These are phyloP conservation scores for Mya arenaria DNA, from an alignment of 1,140 invertebrate species.

Conservation along the genomic window DNA sequence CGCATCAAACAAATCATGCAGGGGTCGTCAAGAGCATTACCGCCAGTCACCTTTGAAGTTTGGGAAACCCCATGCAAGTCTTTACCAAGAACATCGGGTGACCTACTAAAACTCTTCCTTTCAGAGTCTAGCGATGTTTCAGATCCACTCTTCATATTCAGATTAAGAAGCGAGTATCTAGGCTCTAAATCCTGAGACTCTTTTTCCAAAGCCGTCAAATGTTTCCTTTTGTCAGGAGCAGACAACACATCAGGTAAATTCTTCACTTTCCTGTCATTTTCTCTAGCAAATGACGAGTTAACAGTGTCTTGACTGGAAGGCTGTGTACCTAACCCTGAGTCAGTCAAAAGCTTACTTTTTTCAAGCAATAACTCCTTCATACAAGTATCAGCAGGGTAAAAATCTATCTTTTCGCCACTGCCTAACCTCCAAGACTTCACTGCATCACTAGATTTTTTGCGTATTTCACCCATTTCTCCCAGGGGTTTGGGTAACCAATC, in stretches of 20 bases:
- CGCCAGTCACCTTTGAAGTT: too few relatives aligned
- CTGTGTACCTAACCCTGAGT: conserved; percentile 24
- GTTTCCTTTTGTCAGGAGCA: not conserved
- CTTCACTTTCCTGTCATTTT: not conserved
- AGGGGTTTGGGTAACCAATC: conserved; percentile 62
- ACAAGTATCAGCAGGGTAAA: not conserved
- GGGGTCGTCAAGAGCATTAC: conserved; percentile 32
- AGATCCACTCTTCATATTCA: not conserved
- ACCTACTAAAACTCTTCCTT: too few relatives aligned
- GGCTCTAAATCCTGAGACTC: not conserved
- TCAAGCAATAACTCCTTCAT: not conserved
- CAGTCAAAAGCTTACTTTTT: not conserved
- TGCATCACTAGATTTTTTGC: too few relatives aligned
- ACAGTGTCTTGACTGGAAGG: conserved; percentile 22
- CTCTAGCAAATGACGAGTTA: not conserved
- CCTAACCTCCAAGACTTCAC: too few relatives aligned
- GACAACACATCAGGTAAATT: not conserved
- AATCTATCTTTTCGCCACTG: too few relatives aligned
- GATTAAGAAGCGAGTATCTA: not conserved
- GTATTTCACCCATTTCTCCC: too few relatives aligned
- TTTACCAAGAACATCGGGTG: not conserved
- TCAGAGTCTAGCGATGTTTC: not conserved
- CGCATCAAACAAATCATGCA: conserved; percentile 75
- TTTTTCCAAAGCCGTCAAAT: not conserved
- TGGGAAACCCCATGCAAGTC: not conserved